Evolutionary conservation across 1,140 invertebrate genomes (phyloP).

Genomic region (Lanistes nyassanus): DNA sequence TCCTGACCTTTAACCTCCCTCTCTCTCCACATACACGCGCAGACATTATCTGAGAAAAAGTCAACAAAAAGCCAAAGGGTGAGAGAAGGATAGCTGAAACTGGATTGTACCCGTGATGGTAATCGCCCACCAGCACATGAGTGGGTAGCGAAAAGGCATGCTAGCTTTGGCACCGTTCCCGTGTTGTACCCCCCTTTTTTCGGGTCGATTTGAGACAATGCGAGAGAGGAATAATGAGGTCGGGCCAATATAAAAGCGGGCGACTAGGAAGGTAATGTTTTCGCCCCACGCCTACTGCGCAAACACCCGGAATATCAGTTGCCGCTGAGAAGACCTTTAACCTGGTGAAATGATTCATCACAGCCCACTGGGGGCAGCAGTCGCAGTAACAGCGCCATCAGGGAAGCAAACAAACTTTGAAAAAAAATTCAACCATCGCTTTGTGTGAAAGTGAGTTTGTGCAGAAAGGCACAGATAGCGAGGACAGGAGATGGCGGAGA

Average conservation of each 20-base stretch:
- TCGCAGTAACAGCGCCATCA: neutral
- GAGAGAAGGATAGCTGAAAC: neutral
- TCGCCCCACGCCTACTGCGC: slow-evolving; percentile 11
- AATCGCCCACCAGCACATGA: neutral
- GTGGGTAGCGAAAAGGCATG: neutral
- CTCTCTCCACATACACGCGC: neutral
- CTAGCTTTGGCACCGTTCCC: neutral
- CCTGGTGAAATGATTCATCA: slow-evolving; percentile 17
- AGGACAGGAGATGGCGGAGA: neutral
- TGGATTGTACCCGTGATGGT: neutral
- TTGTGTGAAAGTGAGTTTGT: neutral
- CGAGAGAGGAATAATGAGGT: neutral
- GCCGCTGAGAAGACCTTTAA: neutral
- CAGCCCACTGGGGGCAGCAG: neutral
- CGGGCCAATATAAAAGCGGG: slow-evolving; percentile 7
- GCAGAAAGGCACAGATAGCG: slow-evolving; percentile 3
- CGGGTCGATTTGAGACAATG: slow-evolving; percentile 1
- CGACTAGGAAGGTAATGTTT: slow-evolving; percentile 16
- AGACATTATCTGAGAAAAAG: neutral
- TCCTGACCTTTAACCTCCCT: neutral
- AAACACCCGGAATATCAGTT: slow-evolving; percentile 16
- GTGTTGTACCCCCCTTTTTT: neutral
- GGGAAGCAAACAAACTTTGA: neutral
- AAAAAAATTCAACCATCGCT: neutral
- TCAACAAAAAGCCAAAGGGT: neutral